A percentile compares a stretch with the other conserved stretches of the same genome.
These are phyloP conservation scores for Oncopodura yosiiana DNA, from an alignment of 1,140 invertebrate genomes.

Conservation along the genomic window DNA sequence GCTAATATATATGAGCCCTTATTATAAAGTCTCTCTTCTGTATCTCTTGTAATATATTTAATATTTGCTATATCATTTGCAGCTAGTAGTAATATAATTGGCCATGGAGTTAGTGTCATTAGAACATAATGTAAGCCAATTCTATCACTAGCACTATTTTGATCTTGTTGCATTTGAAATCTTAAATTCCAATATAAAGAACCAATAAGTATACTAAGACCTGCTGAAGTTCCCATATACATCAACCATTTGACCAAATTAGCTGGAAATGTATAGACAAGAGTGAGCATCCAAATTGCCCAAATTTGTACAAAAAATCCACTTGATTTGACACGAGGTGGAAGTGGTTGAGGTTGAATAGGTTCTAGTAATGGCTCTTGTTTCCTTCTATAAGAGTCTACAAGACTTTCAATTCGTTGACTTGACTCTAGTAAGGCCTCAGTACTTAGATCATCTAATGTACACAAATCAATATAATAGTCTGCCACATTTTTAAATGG, in stretches of 20 bases:
- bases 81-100: constrained; percentile 55
- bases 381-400: constrained; percentile 62
- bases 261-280: constrained; percentile 73
- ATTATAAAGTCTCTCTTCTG: constrained; percentile 66
- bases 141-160: constrained; percentile 42
- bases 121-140: constrained; percentile 75
- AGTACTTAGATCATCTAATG: constrained; percentile 78
- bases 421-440: constrained; percentile 90
- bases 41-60: constrained; percentile 62
- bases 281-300: constrained; percentile 56
- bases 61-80: constrained; percentile 58
- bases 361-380: constrained; percentile 60
- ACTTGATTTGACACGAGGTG: constrained; percentile 52
- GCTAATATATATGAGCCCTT: constrained; percentile 64
- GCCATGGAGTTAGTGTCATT: constrained; percentile 65
- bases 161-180: constrained; percentile 38
- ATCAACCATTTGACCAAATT: constrained; percentile 66
- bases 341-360: constrained; percentile 61
- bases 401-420: constrained; percentile 73
- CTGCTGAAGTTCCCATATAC: constrained; percentile 62
- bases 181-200: constrained; percentile 81
- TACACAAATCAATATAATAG: constrained; percentile 79
- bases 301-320: constrained; percentile 55
- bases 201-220: constrained; percentile 72
- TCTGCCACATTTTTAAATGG: constrained; percentile 93